phyloP scores from a whole-genome alignment of 1,140 invertebrate species.

The Choristoneura fumiferana region DNA sequence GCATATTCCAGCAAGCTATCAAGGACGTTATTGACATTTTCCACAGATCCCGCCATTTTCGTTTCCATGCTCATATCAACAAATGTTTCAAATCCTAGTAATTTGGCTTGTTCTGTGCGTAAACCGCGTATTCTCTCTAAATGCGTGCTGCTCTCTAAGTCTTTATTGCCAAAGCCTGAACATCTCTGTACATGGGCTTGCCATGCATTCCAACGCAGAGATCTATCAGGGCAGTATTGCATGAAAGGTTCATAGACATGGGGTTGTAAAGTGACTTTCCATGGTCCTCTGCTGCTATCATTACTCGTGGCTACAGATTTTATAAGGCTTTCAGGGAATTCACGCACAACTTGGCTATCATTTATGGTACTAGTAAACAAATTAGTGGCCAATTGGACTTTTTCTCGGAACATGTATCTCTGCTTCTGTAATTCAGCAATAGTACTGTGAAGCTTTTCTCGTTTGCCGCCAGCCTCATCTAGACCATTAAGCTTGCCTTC shows the following conservation, averaged over 20 bases:
- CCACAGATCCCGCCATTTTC: constrained; percentile 93
- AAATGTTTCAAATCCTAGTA: constrained; percentile 89
- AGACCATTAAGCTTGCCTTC: constrained; percentile 91
- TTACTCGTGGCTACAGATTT: constrained; percentile 83
- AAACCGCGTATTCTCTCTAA: constrained; percentile 88
- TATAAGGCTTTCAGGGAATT: constrained; percentile 87
- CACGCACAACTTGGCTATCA: constrained; percentile 82
- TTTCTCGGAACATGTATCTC: constrained; percentile 81
- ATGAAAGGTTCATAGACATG: constrained; percentile 86
- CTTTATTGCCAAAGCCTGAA: constrained; percentile 82
- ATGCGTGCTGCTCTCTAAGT: constrained; percentile 84
- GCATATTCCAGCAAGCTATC: constrained; percentile 83
- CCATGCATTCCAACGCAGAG: constrained; percentile 90
- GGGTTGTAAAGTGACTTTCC: constrained; percentile 87
- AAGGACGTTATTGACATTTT: constrained; percentile 88
- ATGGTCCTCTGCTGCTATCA: constrained; percentile 85
- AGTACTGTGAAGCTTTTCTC: constrained; percentile 72
- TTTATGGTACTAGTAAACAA: constrained; percentile 83
- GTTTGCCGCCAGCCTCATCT: constrained; percentile 66
- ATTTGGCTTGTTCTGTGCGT: constrained; percentile 84
- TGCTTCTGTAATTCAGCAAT: constrained; percentile 76
- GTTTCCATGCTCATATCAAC: constrained; percentile 95
- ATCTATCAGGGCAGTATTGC: constrained; percentile 89
- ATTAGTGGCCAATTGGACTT: constrained; percentile 81
- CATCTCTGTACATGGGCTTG: constrained; percentile 85